phyloP scores from a whole-genome alignment of 2,888 invertebrate species.

The Melolontha melolontha region DNA sequence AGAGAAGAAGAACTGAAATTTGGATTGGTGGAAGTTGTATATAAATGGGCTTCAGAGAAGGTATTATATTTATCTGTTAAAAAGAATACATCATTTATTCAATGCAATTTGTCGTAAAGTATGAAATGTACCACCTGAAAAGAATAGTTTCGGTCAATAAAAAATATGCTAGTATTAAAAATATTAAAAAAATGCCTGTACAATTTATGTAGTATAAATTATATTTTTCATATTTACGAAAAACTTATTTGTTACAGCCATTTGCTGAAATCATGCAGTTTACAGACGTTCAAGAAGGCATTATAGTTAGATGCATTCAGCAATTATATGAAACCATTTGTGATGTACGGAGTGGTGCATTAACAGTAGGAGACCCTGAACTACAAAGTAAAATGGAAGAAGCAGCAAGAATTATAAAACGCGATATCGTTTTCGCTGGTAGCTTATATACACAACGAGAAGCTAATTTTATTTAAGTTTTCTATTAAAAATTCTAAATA shows the following conservation, averaged over 20 bases:
- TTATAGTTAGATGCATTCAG: conserved; percentile 97
- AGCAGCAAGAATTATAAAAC: conserved; percentile 90
- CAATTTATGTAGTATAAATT: too few relatives aligned
- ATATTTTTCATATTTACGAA: too few relatives aligned
- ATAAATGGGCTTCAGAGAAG: conserved; percentile 95
- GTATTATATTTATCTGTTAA: conserved; percentile 62
- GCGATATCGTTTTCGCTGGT: conserved; percentile 98
- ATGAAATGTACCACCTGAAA: too few relatives aligned
- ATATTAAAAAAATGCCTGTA: too few relatives aligned
- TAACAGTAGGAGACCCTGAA: conserved; percentile 92
- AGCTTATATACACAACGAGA: conserved; percentile 84
- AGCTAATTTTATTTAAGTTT: conserved; percentile 34
- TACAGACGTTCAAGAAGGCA: conserved; percentile 96
- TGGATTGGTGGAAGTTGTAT: conserved; percentile 92
- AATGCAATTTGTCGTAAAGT: too few relatives aligned
- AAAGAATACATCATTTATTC: not conserved
- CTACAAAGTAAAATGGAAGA: conserved; percentile 95
- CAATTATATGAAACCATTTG: conserved; percentile 92
- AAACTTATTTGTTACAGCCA: conserved; percentile 68
- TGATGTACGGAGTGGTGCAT: conserved; percentile 91
- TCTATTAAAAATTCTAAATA: not conserved
- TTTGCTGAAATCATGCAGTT: conserved; percentile 94
- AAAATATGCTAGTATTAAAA: too few relatives aligned
- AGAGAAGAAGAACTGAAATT: conserved; percentile 78
- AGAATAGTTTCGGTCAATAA: too few relatives aligned